These are phyloP conservation scores for Monochamus saltuarius DNA, from an alignment of 1,140 invertebrate species.

Conservation along the genomic window DNA sequence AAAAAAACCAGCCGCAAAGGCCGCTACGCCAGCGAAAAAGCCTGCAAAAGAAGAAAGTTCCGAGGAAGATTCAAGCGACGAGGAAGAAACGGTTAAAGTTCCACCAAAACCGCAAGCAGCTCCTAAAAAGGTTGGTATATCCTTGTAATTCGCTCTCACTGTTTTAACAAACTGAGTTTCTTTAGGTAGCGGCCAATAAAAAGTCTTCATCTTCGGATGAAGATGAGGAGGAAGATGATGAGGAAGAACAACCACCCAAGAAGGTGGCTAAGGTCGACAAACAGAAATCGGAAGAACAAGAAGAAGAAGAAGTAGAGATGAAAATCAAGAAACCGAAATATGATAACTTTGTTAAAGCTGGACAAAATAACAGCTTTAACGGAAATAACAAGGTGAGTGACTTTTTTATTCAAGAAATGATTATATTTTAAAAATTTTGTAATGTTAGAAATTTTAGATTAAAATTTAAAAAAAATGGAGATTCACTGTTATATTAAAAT, in stretches of 20 bases:
- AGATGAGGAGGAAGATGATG: constrained; percentile 35
- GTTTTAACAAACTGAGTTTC: too few species aligned
- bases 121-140: not conserved
- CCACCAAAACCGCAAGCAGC: constrained; percentile 9
- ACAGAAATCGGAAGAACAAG: constrained; percentile 39
- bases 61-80: constrained; percentile 25
- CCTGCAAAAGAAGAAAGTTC: constrained; percentile 18
- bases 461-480: too few species aligned
- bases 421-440: not conserved
- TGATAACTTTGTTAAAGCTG: constrained; percentile 60
- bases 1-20: constrained; percentile 15
- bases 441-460: too few species aligned
- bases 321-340: constrained; percentile 54
- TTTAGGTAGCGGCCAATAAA: constrained; percentile 22
- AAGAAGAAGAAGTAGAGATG: constrained; percentile 47
- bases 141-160: too few species aligned
- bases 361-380: constrained; percentile 47
- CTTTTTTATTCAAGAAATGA: too few species aligned
- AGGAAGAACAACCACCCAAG: constrained; percentile 47
- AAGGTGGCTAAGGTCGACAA: constrained; percentile 35
- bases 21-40: not conserved
- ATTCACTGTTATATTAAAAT: too few species aligned
- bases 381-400: constrained; percentile 26
- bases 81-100: constrained; percentile 20
- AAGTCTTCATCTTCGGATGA: constrained; percentile 48